A percentile compares a stretch with the other conserved stretches of the same genome.
These are phyloP conservation scores for Xanthorhoe spadicearia DNA, from an alignment of 2,888 invertebrate species.

Conservation along the genomic window DNA sequence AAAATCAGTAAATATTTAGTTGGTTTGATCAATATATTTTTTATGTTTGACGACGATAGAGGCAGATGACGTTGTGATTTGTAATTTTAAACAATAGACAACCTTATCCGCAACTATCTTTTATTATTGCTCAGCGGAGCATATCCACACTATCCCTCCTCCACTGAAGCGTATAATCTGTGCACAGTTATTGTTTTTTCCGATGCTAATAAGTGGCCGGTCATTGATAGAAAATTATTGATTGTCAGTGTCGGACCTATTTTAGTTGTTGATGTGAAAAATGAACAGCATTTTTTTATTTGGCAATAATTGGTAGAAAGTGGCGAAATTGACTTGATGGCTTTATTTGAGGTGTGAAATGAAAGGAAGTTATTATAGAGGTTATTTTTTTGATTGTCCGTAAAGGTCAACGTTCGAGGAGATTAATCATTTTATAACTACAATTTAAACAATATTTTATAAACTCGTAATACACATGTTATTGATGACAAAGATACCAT, in stretches of 20 bases:
- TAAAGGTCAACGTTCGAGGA: neutral
- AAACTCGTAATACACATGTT: too few relatives aligned
- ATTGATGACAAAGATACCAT: too few relatives aligned
- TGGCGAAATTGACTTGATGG: slow-evolving; percentile 15
- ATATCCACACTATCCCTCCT: slow-evolving; percentile 52
- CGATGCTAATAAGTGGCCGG: slow-evolving; percentile 75
- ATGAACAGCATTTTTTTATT: slow-evolving; percentile 15
- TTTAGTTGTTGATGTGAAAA: slow-evolving; percentile 52
- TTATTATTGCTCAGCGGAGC: slow-evolving; percentile 1
- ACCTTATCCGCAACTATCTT: slow-evolving; percentile 2
- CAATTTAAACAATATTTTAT: too few relatives aligned
- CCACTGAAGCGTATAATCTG: slow-evolving; percentile 63
- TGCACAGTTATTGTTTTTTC: slow-evolving; percentile 79
- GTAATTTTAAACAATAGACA: neutral
- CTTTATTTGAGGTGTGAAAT: slow-evolving; percentile 13
- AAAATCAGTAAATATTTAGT: too few relatives aligned
- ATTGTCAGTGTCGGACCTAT: slow-evolving; percentile 56
- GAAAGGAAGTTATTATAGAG: neutral
- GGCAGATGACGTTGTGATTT: too few relatives aligned
- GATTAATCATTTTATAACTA: neutral
- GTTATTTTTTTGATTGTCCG: neutral
- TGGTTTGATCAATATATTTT: too few relatives aligned
- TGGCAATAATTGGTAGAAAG: slow-evolving; percentile 9
- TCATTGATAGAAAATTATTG: slow-evolving; percentile 83
- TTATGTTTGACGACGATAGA: too few relatives aligned